Evolutionary conservation across 2,888 invertebrate species (phyloP).

Genomic region (Pyrocoelia pectoralis): DNA sequence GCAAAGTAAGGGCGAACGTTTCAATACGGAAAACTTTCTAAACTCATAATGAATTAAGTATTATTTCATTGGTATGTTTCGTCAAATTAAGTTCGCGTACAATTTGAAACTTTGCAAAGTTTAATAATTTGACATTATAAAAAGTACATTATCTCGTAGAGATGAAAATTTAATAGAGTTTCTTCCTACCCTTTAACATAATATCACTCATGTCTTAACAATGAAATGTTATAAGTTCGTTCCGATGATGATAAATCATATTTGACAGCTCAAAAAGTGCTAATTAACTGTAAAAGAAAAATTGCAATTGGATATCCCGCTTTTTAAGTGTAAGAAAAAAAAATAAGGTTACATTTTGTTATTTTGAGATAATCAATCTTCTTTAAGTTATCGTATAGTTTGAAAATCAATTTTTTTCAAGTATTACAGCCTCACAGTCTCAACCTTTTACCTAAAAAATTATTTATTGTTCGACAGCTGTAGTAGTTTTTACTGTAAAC

Average conservation of each 20-base stretch:
- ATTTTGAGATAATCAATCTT: neutral
- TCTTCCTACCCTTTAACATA: neutral
- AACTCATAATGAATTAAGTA: no score
- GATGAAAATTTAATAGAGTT: neutral
- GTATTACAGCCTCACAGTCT: no score
- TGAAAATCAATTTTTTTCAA: no score
- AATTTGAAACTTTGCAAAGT: no score
- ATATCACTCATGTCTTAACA: neutral
- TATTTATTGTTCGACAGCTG: no score
- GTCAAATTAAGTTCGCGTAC: no score
- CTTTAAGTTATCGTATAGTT: neutral
- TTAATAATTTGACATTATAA: no score
- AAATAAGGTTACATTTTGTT: no score
- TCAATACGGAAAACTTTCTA: neutral
- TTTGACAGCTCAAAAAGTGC: neutral
- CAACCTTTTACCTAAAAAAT: no score
- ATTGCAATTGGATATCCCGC: neutral
- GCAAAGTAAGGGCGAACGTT: neutral
- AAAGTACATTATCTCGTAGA: no score
- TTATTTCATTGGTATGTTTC: no score
- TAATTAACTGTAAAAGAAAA: conserved; percentile 1
- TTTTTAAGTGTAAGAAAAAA: neutral
- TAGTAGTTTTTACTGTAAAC: no score
- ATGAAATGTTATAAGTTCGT: neutral
- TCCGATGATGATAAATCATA: neutral